Evolutionary conservation across 2,888 invertebrate species (phyloP), one percentile per base, ranked within the genome.

Genomic region (Cabera pusaria): DNA sequence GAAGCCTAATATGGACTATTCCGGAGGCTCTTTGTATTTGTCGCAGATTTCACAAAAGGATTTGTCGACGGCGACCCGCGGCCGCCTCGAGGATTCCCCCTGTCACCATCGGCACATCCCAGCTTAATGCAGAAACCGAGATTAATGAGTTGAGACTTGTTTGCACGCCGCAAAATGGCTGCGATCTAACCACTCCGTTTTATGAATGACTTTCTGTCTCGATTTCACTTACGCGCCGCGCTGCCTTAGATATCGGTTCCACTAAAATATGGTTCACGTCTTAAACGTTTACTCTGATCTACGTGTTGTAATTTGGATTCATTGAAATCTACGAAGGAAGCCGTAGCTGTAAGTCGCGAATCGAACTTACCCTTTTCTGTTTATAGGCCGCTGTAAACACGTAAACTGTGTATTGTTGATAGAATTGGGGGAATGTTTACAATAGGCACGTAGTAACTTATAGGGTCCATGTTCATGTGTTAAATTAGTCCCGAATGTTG

Each of bases 51-150:
- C 69, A 60, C 71, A 63, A 73, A 77, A 79, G 85, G 87, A 83
- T 86, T 87, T 84, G 70, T 59, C 52, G 59, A 39, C 55, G 60
- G 44, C 64, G 65, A 67, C 66, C 71, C 67, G 63, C 64, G 62
- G 66, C 77, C 67, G 41, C 64, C 61, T 61, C 66, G 59, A 71
- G 80, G 85, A 75, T 85, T 83, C 73, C 55, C 69, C 60, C 59
- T 82, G 83, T 84, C 84, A 79, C 74, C 79, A 80, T 79, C 64
- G 80, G 84, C 76, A 77, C 72, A 77, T 75, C 77, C 74, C 70
- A 69, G 86, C 83, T 88, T 88, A 83, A 72, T 73, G 70, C 64
- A 52, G 72, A 78, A 72, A 71, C 86, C 80, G 79, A 77, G 86
- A 87, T 88, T 87, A 86, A 84, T 80, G 77, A 71, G 77, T 75